Base-by-base conservation (phyloP, 2,113 vertebrate genomes). In the Typhlomys cinereus region DNA sequence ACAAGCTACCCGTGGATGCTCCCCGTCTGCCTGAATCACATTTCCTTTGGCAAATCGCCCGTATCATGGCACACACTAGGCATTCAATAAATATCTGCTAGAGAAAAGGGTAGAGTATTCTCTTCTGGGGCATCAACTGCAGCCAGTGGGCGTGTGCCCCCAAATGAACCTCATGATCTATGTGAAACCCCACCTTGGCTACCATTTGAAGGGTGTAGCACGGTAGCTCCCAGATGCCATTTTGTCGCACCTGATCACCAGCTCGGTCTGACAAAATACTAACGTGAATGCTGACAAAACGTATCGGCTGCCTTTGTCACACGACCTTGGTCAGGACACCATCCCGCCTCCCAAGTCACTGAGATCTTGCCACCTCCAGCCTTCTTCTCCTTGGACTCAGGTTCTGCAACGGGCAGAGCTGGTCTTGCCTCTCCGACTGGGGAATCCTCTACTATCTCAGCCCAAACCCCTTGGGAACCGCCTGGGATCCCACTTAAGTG, bases 341-440 rank as follows among this genome's bases (percentile, higher is more conserved):
- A 17, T 67, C 25, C 29, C 21, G 29, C 31, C 21, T 36, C 23
- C 27, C 36, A 1, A 0, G 10, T 36, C 12, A 1, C 17, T n/a
- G n/a, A n/a, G n/a, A n/a, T n/a, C n/a, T n/a, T 23, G 29, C 48
- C 25, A 6, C 5, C 54, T 36, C 82, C 25, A 7, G 85, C 5
- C 54, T 5, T 36, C 12, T n/a, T 70, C 75, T 54, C 14, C 66
- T 66, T 0, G 4, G 70, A 31, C 1, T 3, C 2, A 48, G 2
- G 3, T 0, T 17, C 12, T 25, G 5, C 2, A 54, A 46, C 27
- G 15, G 0, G 0, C 48, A 44, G 6, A n/a, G 31, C 54, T 41
- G 67, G 13, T n/a, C 62, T 73, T 36, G 44, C 9, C 17, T 69
- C 44, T 70, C 34, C 36, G 5, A 1, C 17, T 15, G 34, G 48